Evolutionary conservation across 2,888 invertebrate species (phyloP).

Genomic region (Nemapogon koenigi): DNA sequence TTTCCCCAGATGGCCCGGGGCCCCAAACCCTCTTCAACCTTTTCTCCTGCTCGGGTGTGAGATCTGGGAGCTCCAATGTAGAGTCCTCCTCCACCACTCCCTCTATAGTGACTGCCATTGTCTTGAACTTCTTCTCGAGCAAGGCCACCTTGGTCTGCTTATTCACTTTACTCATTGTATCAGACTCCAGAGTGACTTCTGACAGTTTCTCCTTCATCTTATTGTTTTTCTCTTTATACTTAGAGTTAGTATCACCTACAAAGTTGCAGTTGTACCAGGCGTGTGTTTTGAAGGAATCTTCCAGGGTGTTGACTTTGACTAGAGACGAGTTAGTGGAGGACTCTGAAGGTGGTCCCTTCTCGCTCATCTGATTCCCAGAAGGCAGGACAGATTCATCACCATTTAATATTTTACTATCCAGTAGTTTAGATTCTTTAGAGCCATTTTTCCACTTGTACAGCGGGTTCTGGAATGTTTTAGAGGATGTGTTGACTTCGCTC

Average conservation of each 20-base stretch:
- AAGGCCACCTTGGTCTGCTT: slow-evolving; percentile 46
- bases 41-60: slow-evolving; percentile 72
- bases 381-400: too few species aligned
- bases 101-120: too few species aligned
- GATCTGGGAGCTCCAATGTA: slow-evolving; percentile 55
- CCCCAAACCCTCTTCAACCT: slow-evolving; percentile 65
- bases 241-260: slow-evolving; percentile 54
- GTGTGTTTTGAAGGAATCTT: slow-evolving; percentile 58
- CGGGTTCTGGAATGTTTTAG: too few species aligned
- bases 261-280: slow-evolving; percentile 57
- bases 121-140: slow-evolving; percentile 46
- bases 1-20: slow-evolving; percentile 67
- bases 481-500: too few species aligned
- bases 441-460: too few species aligned
- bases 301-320: slow-evolving; percentile 61
- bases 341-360: slow-evolving; percentile 44
- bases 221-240: slow-evolving; percentile 45
- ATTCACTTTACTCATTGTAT: slow-evolving; percentile 53
- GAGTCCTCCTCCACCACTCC: slow-evolving; percentile 50
- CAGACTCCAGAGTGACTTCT: slow-evolving; percentile 48
- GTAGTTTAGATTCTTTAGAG: too few species aligned
- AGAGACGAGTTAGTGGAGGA: slow-evolving; percentile 43
- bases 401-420: too few species aligned
- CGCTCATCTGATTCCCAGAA: too few species aligned
- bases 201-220: slow-evolving; percentile 47